Base-by-base conservation (phyloP, 1,140 invertebrate species). In the Trachymyrmex septentrionalis region DNA sequence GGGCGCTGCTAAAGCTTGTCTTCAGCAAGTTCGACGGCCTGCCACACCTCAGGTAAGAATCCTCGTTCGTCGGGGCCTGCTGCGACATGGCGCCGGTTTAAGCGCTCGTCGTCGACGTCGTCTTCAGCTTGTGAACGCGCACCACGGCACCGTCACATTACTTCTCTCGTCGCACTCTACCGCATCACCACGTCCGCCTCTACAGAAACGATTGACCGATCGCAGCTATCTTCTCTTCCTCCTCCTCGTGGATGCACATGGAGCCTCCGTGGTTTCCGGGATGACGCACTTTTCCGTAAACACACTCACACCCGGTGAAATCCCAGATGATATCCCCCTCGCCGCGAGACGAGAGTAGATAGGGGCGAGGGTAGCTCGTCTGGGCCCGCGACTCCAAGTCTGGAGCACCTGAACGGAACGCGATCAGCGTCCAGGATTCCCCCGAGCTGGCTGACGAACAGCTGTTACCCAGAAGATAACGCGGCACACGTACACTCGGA, bases 21-120 rank as follows among this genome's bases (percentile, higher is more conserved):
- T 94, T 94, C 9, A 95, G 85, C 0, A 95, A 87, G 55, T 94
- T 95, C 53, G 94, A 94, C 14, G 95, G 95, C 61, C 95, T 91
- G 55, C 95, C 95, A 34, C 92, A 93, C 66, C 93, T 93, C 59
- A 95, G 91, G 91, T 95, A 95, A 12, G 94, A 95, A 85, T 95
- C 94, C 92, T 95, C 95, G 91, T 95, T 95, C 12, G 94, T 95
- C 48, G 94, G 92, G 21, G 93, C 91, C 88, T 94, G 92, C 48
- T 91, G 92, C 72, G 93, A 92, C 93, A 93, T 94, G 86, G 59
- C 89, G 85, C 55, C 86, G 72, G n/a, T n/a, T 48, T 59, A 38
- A 53, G n/a, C 27, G n/a, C 53, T 86, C 86, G 67, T 86, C 85
- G 61, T 53, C 30, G 93, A 91, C 89, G 78, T 88, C 77, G 53